Evolutionary conservation across 2,113 vertebrate species (phyloP).

Genomic region (Labrus mixtus): DNA sequence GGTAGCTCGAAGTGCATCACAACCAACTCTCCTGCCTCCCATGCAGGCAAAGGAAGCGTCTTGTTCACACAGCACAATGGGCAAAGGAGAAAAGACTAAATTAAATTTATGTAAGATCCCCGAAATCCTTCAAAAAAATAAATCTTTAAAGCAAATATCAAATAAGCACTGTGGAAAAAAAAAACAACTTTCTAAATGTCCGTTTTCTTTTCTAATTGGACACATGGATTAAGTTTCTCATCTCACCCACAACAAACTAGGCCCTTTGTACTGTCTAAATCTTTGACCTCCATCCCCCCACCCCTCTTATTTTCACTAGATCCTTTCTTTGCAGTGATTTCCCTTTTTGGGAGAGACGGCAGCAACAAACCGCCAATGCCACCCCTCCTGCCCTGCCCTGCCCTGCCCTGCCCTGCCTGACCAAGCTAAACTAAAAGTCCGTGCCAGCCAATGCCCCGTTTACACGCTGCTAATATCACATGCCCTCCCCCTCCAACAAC

Average conservation of each 20-base stretch:
- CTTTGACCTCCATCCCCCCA: constrained; percentile 66
- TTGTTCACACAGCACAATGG: constrained; percentile 67
- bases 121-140: constrained; percentile 37
- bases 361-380: constrained; percentile 63
- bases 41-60: constrained; percentile 66
- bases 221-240: constrained; percentile 64
- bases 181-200: constrained; percentile 51
- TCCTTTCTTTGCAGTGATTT: constrained; percentile 77
- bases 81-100: constrained; percentile 69
- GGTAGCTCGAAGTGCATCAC: constrained; percentile 73
- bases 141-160: constrained; percentile 70
- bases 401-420: neutral
- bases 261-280: constrained; percentile 73
- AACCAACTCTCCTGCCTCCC: constrained; percentile 74
- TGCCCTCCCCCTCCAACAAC: constrained; percentile 28
- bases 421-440: constrained; percentile 50
- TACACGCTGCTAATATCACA: constrained; percentile 60
- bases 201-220: constrained; percentile 75
- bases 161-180: constrained; percentile 76
- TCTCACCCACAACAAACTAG: constrained; percentile 64
- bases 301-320: constrained; percentile 72
- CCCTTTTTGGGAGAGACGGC: constrained; percentile 67
- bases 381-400: constrained; percentile 42
- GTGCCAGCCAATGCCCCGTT: constrained; percentile 44
- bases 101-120: constrained; percentile 57